Evolutionary conservation across 2,797 vertebrate genomes (phyloP).

Genomic region (Rhinophrynus dorsalis): DNA sequence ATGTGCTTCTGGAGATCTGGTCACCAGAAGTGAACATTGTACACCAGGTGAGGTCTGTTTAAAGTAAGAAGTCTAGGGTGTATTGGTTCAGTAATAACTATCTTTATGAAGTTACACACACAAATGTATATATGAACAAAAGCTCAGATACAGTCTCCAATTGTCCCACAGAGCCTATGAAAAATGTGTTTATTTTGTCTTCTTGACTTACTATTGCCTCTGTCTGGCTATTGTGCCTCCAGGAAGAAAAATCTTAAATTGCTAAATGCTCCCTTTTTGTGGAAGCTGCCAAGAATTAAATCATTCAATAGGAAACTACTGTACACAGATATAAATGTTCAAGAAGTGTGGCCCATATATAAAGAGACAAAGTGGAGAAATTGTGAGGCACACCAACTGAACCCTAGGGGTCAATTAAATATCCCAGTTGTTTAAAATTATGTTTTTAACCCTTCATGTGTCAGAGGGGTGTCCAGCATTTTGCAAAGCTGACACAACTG

Average conservation of each 20-base stretch:
- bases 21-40: neutral
- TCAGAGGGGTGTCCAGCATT: too few species aligned
- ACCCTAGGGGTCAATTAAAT: too few species aligned
- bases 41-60: conserved; percentile 23
- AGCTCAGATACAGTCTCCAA: conserved; percentile 45
- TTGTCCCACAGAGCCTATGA: conserved; percentile 64
- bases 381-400: too few species aligned
- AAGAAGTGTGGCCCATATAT: too few species aligned
- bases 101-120: conserved; percentile 41
- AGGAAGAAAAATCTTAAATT: conserved; percentile 70
- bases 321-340: conserved; percentile 56
- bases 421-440: too few species aligned
- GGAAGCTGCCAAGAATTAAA: conserved; percentile 70
- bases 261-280: conserved; percentile 59
- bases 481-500: too few species aligned
- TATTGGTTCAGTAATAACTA: conserved; percentile 33
- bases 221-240: conserved; percentile 74
- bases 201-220: conserved; percentile 69
- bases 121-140: neutral
- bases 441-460: too few species aligned
- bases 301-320: conserved; percentile 62
- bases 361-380: too few species aligned
- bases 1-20: too few species aligned
- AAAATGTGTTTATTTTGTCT: conserved; percentile 77
- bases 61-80: conserved; percentile 19